These are phyloP conservation scores for Phrynocephalus versicolor DNA, from an alignment of 2,113 vertebrate species.

Conservation along the genomic window DNA sequence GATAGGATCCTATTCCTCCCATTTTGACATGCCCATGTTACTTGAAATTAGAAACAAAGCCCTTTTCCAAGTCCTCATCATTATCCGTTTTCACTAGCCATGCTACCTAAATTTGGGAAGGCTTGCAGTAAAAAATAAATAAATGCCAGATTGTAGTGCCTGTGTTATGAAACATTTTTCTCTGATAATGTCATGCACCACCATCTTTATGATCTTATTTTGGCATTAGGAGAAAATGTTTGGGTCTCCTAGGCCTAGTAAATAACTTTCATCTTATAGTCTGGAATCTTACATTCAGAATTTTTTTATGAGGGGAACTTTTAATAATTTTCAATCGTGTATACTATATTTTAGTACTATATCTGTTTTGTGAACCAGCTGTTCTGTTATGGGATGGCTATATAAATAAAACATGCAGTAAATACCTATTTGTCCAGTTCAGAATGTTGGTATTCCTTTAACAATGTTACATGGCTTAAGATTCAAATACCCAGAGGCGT, in stretches of 20 bases:
- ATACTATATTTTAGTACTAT: background rate
- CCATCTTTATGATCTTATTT: background rate
- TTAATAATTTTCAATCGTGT: background rate
- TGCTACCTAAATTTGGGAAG: no score
- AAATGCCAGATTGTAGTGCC: background rate
- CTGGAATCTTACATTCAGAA: background rate
- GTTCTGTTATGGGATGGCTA: background rate
- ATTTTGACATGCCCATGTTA: background rate
- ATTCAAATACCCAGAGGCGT: background rate
- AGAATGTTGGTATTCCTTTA: background rate
- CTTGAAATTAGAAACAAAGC: background rate
- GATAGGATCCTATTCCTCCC: background rate
- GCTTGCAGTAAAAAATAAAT: no score
- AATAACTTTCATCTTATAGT: background rate
- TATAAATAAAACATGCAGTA: background rate
- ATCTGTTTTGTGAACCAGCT: background rate
- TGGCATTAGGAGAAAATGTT: background rate
- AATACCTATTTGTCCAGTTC: background rate
- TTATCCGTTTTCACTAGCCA: no score
- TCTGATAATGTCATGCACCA: background rate
- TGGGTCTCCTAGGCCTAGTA: background rate
- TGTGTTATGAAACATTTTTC: background rate
- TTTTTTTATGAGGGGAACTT: background rate
- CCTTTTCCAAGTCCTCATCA: background rate
- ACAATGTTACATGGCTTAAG: background rate